Conservation (phyloP, 1,140 invertebrate genomes). For the Microplitis demolitor region DNA sequence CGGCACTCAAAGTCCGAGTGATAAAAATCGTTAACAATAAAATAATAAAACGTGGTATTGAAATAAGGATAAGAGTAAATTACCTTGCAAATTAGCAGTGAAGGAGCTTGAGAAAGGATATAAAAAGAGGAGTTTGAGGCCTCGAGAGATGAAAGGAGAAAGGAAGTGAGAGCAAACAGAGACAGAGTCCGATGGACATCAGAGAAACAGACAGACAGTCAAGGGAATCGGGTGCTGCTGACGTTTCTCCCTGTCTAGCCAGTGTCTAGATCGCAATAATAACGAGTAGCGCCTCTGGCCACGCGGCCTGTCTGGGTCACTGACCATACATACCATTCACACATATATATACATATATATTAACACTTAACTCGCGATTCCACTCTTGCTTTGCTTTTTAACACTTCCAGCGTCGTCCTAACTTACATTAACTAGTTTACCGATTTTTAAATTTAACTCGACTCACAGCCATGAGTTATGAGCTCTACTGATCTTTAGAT, state of each 20-base stretch:
- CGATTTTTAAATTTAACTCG: conserved; percentile 7
- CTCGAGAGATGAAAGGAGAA: conserved; percentile 5
- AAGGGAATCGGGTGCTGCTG: conserved; percentile 37
- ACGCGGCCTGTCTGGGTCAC: conserved; percentile 45
- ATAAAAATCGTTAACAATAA: too few relatives aligned
- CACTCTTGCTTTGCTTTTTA: neutral
- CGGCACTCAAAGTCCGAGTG: too few relatives aligned
- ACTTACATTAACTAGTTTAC: conserved; percentile 21
- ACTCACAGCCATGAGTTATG: neutral
- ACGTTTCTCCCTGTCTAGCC: conserved; percentile 48
- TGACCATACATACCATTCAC: conserved; percentile 42
- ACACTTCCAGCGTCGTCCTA: neutral
- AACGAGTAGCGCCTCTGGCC: conserved; percentile 40
- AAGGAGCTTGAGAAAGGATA: neutral
- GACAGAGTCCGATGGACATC: conserved; percentile 18
- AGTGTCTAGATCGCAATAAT: conserved; percentile 52
- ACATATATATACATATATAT: neutral
- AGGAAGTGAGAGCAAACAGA: conserved; percentile 30
- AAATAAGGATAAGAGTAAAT: neutral
- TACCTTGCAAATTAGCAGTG: neutral
- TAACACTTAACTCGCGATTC: neutral
- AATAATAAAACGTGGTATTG: too few relatives aligned
- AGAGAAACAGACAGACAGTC: conserved; percentile 28
- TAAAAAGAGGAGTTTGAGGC: neutral
- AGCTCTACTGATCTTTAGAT: too few relatives aligned